Percentiles rank a stretch among this genome's conserved stretches.
Conservation (phyloP, 1,140 invertebrate genomes). For the Limonius californicus region DNA sequence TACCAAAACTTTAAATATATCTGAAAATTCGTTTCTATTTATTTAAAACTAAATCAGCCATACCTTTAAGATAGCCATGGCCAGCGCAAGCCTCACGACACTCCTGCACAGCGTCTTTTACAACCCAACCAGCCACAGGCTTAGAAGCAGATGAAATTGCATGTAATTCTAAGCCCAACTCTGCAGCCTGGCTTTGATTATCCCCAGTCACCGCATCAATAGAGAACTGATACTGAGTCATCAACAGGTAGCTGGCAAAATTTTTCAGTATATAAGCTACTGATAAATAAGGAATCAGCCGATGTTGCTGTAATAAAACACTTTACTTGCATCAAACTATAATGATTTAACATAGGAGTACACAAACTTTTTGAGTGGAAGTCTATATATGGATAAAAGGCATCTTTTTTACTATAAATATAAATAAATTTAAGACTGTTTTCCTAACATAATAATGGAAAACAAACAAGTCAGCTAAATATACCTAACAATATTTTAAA, state of each 20-base stretch:
- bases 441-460: too few species aligned
- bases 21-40: too few species aligned
- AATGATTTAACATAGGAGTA: slow-evolving; percentile 12
- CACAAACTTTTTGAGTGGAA: too few species aligned
- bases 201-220: slow-evolving; percentile 30
- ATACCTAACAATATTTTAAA: too few species aligned
- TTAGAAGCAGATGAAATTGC: slow-evolving; percentile 87
- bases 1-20: too few species aligned
- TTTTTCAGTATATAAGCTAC: slow-evolving; percentile 72
- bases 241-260: slow-evolving; percentile 57
- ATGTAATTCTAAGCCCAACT: slow-evolving; percentile 74
- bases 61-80: slow-evolving; percentile 73
- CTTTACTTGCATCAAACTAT: too few species aligned
- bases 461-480: too few species aligned
- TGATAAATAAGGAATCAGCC: slow-evolving; percentile 84
- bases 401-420: too few species aligned
- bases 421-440: too few species aligned
- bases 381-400: too few species aligned
- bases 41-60: too few species aligned
- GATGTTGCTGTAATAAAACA: slow-evolving; percentile 71
- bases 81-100: slow-evolving; percentile 87
- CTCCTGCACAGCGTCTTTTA: slow-evolving; percentile 82
- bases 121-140: slow-evolving; percentile 82
- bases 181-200: slow-evolving; percentile 32
- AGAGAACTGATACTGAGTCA: slow-evolving; percentile 36